Base-by-base conservation (phyloP, 2,113 vertebrate genomes). In the Aplodontia rufa region DNA sequence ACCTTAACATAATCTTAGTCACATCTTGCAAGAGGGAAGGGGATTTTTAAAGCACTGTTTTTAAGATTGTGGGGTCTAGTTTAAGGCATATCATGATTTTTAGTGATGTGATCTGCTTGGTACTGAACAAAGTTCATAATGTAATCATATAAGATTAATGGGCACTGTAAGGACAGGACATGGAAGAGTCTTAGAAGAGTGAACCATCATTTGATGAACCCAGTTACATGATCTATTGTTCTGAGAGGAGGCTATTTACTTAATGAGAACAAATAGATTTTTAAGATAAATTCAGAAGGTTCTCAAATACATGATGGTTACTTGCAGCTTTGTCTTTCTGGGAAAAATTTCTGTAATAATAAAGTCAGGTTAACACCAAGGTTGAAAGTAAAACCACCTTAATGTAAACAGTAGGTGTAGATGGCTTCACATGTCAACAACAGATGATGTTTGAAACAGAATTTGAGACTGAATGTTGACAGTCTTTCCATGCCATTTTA, bases 211-310 rank as follows among this genome's bases (percentile, higher is more conserved):
- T 78, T 89, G 42, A 86, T 69, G 37, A 88, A 28, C 64, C 40
- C 40, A 47, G 13, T 3, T 53, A 28, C 79, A 26, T 62, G 53
- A 82, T 82, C 42, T 60, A 72, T 78, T 96, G 3, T 53, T 88
- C 82, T 91, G 53, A 87, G 35, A 91, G 66, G 10, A 82, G 6
- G 28, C 22, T 85, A 88, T 81, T 94, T 92, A 91, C 11, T 60
- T 85, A 93, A 68, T 79, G 62, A 96, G 40, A 96, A 81, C 49
- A 94, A 95, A 95, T 64, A 1, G 2, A 89, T 85, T 88, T 60
- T 74, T 93, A 62, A 55, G 53, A 82, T 60, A 93, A 80, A 78
- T 85, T 81, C 42, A 58, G 35, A 8, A 89, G 47, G 8, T 37
- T 86, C 51, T 86, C 53, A 86, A 94, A 81, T 93, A 96, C 85